A percentile compares a stretch with the other conserved stretches of the same genome.
Evolutionary conservation across 2,113 vertebrate species (phyloP).

Genomic region (Canis aureus): DNA sequence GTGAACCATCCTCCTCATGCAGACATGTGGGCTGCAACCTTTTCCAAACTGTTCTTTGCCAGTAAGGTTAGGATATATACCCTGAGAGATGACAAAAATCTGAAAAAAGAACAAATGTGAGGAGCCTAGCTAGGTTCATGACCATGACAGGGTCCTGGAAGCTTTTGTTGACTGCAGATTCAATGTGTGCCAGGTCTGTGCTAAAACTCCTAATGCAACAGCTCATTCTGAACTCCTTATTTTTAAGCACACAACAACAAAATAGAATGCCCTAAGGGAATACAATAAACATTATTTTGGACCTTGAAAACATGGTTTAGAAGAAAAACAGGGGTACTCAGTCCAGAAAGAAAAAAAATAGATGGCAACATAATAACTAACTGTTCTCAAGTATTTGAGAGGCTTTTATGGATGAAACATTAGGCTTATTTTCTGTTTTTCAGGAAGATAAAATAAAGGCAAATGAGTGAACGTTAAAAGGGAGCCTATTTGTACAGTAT

Average conservation of each 20-base stretch:
- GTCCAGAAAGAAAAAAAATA: background rate
- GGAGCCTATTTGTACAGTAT: background rate
- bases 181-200: background rate
- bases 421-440: background rate
- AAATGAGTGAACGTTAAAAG: background rate
- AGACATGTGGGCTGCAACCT: background rate
- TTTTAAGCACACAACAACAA: background rate
- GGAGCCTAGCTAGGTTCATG: background rate
- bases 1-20: background rate
- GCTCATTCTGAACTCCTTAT: background rate
- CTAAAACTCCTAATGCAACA: background rate
- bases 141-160: background rate
- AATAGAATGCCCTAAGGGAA: background rate
- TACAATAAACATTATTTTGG: background rate
- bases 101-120: no score
- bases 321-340: background rate
- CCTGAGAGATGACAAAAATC: background rate
- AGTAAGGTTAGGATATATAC: background rate
- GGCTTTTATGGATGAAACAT: background rate
- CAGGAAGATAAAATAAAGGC: background rate
- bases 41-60: background rate
- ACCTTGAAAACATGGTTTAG: background rate
- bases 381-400: background rate
- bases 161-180: background rate
- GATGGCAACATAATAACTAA: background rate